Conservation (phyloP, 2,113 vertebrate genomes). For the Bufo gargarizans region DNA sequence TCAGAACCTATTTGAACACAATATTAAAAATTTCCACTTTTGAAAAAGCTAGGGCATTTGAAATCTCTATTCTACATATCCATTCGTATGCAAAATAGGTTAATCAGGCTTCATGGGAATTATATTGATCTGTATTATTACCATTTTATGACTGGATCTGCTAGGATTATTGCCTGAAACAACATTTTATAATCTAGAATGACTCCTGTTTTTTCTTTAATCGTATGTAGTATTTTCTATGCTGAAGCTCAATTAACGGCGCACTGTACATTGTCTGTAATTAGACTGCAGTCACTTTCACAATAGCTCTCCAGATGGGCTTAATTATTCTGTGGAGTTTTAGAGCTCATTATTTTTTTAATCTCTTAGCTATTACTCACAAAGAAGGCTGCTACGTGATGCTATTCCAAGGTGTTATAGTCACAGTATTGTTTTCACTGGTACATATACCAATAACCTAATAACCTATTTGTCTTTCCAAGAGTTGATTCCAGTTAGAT, state of each 20-base stretch:
- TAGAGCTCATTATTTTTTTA: constrained; percentile 31
- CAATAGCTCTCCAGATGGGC: constrained; percentile 22
- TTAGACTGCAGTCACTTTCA: constrained; percentile 17
- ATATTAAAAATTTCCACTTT: background rate
- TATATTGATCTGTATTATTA: background rate
- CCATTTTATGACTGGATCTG: constrained; percentile 10
- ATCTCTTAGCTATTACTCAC: constrained; percentile 16
- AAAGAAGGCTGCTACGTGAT: background rate
- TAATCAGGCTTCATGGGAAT: background rate
- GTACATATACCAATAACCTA: constrained; percentile 56
- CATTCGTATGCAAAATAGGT: background rate
- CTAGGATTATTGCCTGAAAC: constrained; percentile 5
- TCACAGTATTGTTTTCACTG: constrained; percentile 52
- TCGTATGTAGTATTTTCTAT: background rate
- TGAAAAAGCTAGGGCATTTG: background rate
- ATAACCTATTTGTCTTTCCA: constrained; percentile 51
- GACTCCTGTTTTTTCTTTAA: background rate
- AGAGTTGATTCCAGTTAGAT: constrained; percentile 55
- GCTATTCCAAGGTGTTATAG: background rate
- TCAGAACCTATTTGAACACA: background rate
- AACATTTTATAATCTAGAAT: background rate
- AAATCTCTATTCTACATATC: background rate
- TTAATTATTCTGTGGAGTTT: constrained; percentile 22
- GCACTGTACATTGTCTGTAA: constrained; percentile 15
- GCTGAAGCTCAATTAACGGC: background rate